phyloP scores from a whole-genome alignment of 2,888 invertebrate genomes.

The Cataglyphis cursor region DNA sequence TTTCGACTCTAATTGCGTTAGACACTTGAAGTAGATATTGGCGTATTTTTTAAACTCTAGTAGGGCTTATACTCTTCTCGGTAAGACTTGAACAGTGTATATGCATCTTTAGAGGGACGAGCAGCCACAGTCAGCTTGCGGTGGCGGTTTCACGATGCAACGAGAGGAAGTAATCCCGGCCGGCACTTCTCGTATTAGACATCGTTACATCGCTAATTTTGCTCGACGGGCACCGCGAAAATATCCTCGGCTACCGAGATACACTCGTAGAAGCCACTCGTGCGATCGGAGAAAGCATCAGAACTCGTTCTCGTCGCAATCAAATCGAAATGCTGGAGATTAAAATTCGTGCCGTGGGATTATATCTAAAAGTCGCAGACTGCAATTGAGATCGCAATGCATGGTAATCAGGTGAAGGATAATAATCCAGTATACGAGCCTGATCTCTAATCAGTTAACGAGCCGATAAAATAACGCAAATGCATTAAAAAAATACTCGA shows the following conservation, averaged over 20 bases:
- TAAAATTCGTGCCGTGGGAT: conserved; percentile 53
- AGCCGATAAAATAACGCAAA: not conserved
- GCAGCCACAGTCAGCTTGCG: conserved; percentile 71
- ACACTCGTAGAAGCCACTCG: not conserved
- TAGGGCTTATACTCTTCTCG: not conserved
- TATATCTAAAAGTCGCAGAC: conserved; percentile 17
- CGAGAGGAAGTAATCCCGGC: conserved; percentile 73
- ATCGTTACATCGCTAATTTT: conserved; percentile 75
- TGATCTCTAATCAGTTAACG: not conserved
- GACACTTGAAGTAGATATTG: not conserved
- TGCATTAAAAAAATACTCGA: not conserved
- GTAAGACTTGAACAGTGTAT: conserved; percentile 48
- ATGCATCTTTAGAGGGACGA: not conserved
- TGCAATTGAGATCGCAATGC: not conserved
- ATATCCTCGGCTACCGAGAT: conserved; percentile 52
- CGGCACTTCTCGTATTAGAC: conserved; percentile 72
- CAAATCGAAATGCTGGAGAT: conserved; percentile 59
- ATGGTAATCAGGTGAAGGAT: not conserved
- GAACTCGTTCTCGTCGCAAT: conserved; percentile 69
- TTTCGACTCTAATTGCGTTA: not conserved
- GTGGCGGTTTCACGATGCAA: conserved; percentile 59
- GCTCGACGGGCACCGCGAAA: conserved; percentile 60
- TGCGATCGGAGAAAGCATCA: not conserved
- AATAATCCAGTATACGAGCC: not conserved
- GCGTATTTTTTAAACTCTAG: not conserved